Conservation (phyloP, 2,888 invertebrate species). For the Encarsia formosa region DNA sequence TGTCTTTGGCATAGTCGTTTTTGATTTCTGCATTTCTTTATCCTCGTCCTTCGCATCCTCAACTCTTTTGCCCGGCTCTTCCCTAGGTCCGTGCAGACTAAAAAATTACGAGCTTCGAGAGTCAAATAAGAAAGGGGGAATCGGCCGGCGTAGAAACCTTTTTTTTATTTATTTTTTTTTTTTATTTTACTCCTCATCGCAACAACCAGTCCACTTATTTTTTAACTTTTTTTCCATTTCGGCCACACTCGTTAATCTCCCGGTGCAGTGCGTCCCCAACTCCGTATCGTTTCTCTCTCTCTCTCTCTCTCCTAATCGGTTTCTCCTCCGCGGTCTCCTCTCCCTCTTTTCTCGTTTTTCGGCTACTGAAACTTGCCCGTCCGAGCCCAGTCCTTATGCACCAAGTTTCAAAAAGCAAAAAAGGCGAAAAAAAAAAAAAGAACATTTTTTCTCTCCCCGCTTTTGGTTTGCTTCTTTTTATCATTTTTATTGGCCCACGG, state of each 20-base stretch:
- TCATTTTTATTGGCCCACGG: slow-evolving; percentile 17
- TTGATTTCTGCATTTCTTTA: background rate
- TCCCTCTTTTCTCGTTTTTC: background rate
- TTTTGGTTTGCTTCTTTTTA: slow-evolving; percentile 8
- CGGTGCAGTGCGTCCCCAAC: background rate
- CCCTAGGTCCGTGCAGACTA: background rate
- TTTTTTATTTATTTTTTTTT: background rate
- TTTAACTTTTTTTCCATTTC: slow-evolving; percentile 7
- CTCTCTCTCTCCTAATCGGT: background rate
- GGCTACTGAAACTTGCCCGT: background rate
- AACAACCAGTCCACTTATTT: too few relatives aligned
- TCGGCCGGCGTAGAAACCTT: background rate
- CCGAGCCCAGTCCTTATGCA: background rate
- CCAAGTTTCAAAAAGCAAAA: background rate
- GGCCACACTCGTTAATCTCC: slow-evolving; percentile 24
- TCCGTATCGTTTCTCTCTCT: slow-evolving; percentile 1
- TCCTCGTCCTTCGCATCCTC: background rate
- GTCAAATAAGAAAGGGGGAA: background rate
- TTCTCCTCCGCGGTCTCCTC: slow-evolving; percentile 1
- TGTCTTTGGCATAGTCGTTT: background rate
- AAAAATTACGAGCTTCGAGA: slow-evolving; percentile 19
- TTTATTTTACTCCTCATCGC: too few relatives aligned
- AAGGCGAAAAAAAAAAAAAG: slow-evolving; percentile 3
- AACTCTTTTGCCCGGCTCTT: background rate
- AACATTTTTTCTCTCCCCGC: slow-evolving; percentile 1